Evolutionary conservation across 2,888 invertebrate genomes (phyloP).

Genomic region (Thereva unica): DNA sequence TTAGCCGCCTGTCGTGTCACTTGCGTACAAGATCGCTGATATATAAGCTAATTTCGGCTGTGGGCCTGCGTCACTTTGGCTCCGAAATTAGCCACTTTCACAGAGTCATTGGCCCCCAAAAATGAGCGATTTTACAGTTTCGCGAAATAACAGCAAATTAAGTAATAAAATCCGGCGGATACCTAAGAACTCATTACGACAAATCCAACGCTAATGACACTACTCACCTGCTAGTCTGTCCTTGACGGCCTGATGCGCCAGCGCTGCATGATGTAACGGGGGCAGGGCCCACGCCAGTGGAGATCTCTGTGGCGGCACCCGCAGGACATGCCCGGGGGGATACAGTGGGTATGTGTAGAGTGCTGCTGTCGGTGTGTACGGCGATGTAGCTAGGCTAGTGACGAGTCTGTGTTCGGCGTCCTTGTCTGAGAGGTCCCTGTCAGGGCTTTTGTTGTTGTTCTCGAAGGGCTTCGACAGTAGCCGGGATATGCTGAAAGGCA

Average conservation of each 20-base stretch:
- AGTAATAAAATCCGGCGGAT: too few relatives aligned
- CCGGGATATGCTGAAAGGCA: conserved; percentile 82
- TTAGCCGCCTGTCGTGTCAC: too few relatives aligned
- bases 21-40: too few relatives aligned
- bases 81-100: too few relatives aligned
- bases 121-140: too few relatives aligned
- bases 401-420: conserved; percentile 55
- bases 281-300: conserved; percentile 60
- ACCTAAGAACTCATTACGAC: too few relatives aligned
- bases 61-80: too few relatives aligned
- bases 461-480: conserved; percentile 77
- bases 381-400: conserved; percentile 56
- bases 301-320: conserved; percentile 75
- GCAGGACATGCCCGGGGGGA: conserved; percentile 72
- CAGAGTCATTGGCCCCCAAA: too few relatives aligned
- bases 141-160: too few relatives aligned
- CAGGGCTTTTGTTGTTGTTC: conserved; percentile 55
- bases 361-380: conserved; percentile 55
- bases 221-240: conserved; percentile 79
- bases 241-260: conserved; percentile 81
- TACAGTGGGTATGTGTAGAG: conserved; percentile 58
- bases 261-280: conserved; percentile 65
- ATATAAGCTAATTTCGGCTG: too few relatives aligned
- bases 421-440: conserved; percentile 52
- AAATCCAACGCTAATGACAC: neutral